These are phyloP conservation scores for Drosophila pectinifera DNA, from an alignment of 1,140 invertebrate species.

Conservation along the genomic window DNA sequence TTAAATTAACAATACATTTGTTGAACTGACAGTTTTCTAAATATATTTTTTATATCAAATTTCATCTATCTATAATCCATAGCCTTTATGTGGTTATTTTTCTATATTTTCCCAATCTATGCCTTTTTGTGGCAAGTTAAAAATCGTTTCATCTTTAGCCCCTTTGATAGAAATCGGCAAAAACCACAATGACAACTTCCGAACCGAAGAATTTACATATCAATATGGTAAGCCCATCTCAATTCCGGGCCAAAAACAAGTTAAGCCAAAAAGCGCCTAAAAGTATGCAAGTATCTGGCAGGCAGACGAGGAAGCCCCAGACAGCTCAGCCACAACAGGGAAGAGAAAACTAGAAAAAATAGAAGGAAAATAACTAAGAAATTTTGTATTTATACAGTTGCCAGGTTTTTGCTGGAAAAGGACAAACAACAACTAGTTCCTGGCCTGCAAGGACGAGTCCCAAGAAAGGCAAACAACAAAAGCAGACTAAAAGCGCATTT, in stretches of 20 bases:
- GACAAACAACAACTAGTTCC: conserved; percentile 37
- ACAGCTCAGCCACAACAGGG: conserved; percentile 19
- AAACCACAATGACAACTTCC: conserved; percentile 56
- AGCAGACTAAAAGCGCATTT: conserved; percentile 72
- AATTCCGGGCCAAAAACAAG: conserved; percentile 30
- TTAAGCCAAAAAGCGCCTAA: conserved; percentile 55
- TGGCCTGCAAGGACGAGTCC: conserved; percentile 38
- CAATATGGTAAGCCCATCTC: conserved; percentile 48
- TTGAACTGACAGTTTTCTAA: no score
- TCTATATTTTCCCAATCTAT: neutral
- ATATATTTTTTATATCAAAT: no score
- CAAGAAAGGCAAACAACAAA: conserved; percentile 71
- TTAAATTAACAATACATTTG: no score
- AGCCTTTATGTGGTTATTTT: neutral
- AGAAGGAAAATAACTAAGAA: conserved; percentile 32
- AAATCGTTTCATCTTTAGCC: conserved; percentile 2
- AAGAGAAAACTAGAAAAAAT: conserved; percentile 19
- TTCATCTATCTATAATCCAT: neutral
- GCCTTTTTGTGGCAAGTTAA: neutral
- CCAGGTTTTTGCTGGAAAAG: conserved; percentile 50
- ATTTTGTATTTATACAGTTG: conserved; percentile 63
- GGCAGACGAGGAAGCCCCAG: conserved; percentile 11
- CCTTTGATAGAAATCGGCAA: conserved; percentile 12
- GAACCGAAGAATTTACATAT: conserved; percentile 61
- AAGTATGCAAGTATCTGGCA: conserved; percentile 38